Percentiles rank a stretch among this genome's conserved stretches.
These are phyloP conservation scores for Cacatua alba DNA, from an alignment of 2,113 vertebrate genomes.

Conservation along the genomic window DNA sequence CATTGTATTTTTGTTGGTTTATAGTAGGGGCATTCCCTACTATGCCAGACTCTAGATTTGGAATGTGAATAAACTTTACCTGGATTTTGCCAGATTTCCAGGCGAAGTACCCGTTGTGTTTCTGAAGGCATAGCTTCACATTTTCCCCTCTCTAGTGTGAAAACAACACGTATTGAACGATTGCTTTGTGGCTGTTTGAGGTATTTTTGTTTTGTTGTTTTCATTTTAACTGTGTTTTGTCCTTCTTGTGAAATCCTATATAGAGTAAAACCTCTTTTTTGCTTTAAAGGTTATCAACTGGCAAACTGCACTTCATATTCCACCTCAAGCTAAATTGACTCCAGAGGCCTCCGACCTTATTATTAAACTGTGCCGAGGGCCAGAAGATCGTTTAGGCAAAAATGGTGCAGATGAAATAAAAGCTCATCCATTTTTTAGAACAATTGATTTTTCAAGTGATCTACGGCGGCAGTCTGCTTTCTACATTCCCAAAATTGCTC, in stretches of 20 bases:
- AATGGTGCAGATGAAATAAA: conserved; percentile 96
- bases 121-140: not conserved
- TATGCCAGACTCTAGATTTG: not conserved
- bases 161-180: rapidly evolving
- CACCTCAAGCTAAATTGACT: conserved; percentile 88
- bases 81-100: not conserved
- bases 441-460: conserved; percentile 93
- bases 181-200: not conserved
- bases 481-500: conserved; percentile 94
- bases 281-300: conserved; percentile 94
- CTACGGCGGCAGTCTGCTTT: conserved; percentile 89
- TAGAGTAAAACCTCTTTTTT: not conserved
- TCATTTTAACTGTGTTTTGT: not conserved
- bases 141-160: not conserved
- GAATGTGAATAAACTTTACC: not conserved
- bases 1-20: not conserved
- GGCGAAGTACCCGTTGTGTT: not conserved
- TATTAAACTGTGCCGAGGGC: conserved; percentile 91
- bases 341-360: conserved; percentile 95
- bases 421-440: conserved; percentile 92
- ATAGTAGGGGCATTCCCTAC: not conserved
- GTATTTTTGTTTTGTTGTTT: not conserved
- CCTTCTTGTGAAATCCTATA: not conserved
- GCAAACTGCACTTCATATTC: conserved; percentile 93
- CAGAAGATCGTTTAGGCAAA: conserved; percentile 93